A percentile compares a stretch with the other conserved stretches of the same genome.
Conservation (phyloP, 2,888 invertebrate genomes). For the Polyploca ridens region DNA sequence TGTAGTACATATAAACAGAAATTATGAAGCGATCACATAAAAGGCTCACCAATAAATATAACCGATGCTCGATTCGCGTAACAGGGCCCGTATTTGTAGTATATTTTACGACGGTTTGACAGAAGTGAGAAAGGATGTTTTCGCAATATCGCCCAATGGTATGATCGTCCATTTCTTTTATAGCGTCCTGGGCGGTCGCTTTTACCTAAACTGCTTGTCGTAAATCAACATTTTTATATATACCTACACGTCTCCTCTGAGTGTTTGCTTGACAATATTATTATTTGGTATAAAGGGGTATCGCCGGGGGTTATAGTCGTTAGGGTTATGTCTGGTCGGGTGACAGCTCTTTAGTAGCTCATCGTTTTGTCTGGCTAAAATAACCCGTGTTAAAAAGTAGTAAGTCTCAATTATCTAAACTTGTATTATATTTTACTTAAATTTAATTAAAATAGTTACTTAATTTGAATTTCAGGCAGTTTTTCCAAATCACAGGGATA, state of each 20-base stretch:
- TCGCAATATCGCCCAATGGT: constrained; percentile 28
- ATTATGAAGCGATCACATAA: constrained; percentile 23
- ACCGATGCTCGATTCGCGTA: constrained; percentile 10
- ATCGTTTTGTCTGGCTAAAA: no score
- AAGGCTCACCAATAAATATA: constrained; percentile 17
- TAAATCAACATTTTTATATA: constrained; percentile 52
- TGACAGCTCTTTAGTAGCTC: no score
- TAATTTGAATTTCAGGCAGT: no score
- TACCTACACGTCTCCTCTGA: constrained; percentile 9
- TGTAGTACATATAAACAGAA: constrained; percentile 17
- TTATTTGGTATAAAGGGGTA: neutral
- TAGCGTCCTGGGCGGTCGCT: constrained; percentile 34
- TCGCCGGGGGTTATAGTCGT: no score
- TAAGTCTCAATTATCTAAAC: no score
- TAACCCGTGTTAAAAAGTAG: no score
- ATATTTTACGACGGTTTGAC: constrained; percentile 37
- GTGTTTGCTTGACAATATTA: constrained; percentile 24
- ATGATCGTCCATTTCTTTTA: constrained; percentile 40
- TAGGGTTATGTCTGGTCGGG: no score
- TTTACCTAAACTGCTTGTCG: constrained; percentile 40
- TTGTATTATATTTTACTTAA: no score
- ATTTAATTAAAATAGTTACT: no score
- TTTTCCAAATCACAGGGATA: no score
- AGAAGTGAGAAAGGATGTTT: constrained; percentile 28
- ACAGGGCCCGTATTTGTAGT: constrained; percentile 15